Conservation (phyloP, 2,113 vertebrate species). For the Microcebus jonahi region DNA sequence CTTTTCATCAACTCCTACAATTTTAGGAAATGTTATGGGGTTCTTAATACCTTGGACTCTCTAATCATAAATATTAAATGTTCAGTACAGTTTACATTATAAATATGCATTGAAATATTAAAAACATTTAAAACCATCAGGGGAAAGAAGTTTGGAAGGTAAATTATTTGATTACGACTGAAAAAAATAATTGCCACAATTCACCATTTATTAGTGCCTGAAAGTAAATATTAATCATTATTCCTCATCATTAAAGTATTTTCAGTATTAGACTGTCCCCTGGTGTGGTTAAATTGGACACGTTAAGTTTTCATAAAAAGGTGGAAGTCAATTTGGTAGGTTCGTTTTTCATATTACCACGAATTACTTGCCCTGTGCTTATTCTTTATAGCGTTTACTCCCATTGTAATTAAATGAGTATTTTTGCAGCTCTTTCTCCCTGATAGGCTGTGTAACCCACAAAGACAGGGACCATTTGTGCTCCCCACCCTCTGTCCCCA, state of each 20-base stretch:
- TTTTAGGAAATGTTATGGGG: constrained; percentile 15
- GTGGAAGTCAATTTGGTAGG: neutral
- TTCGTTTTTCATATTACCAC: neutral
- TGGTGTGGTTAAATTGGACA: neutral
- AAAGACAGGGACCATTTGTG: neutral
- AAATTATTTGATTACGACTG: neutral
- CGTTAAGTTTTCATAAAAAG: neutral
- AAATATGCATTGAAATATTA: constrained; percentile 6
- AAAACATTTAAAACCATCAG: constrained; percentile 16
- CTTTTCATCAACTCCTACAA: neutral
- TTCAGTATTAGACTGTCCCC: neutral
- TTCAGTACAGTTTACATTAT: neutral
- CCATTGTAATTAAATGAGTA: neutral
- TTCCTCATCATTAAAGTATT: neutral
- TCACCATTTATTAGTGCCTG: neutral
- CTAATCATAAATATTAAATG: neutral
- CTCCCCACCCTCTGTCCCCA: neutral
- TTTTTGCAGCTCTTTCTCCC: neutral
- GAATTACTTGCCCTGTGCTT: neutral
- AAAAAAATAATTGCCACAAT: neutral
- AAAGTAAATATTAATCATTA: neutral
- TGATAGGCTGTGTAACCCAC: neutral
- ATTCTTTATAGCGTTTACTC: neutral
- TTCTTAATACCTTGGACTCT: neutral
- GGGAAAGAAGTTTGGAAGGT: constrained; percentile 6